phyloP scores from a whole-genome alignment of 2,113 vertebrate genomes.

The Etheostoma cragini region DNA sequence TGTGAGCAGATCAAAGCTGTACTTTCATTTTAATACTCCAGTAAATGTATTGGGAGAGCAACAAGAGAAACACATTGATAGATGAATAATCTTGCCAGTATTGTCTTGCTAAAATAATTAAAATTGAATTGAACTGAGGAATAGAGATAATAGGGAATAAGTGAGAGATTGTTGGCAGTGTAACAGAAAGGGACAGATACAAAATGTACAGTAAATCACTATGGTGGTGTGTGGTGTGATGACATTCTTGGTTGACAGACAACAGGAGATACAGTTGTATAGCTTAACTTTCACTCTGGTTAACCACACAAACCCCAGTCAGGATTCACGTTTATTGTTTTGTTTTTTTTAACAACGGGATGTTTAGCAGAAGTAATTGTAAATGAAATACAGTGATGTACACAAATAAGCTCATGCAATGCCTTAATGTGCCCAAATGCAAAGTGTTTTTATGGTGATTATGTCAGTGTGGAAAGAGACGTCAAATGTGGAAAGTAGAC shows the following conservation, averaged over 20 bases:
- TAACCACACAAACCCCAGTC: constrained; percentile 9
- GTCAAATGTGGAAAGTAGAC: constrained; percentile 25
- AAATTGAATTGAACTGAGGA: background rate
- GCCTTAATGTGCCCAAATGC: background rate
- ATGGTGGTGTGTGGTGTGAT: background rate
- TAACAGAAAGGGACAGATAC: background rate
- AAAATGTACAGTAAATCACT: constrained; percentile 5
- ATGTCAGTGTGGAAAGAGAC: background rate
- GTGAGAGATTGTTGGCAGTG: background rate
- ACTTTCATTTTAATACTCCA: background rate
- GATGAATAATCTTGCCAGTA: background rate
- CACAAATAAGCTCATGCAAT: constrained; percentile 2
- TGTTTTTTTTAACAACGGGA: background rate
- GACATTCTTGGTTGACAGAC: background rate
- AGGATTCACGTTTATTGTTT: constrained; percentile 28
- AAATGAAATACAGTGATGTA: constrained; percentile 35
- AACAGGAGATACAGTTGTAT: constrained; percentile 12
- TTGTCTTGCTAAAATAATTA: background rate
- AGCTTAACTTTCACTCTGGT: constrained; percentile 28
- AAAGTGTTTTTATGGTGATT: background rate
- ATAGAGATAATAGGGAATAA: background rate
- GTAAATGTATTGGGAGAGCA: background rate
- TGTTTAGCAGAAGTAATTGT: constrained; percentile 1
- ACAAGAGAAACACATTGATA: background rate
- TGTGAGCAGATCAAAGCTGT: background rate